Evolutionary conservation across 1,140 invertebrate genomes (phyloP).

Genomic region (Eriocheir sinensis): DNA sequence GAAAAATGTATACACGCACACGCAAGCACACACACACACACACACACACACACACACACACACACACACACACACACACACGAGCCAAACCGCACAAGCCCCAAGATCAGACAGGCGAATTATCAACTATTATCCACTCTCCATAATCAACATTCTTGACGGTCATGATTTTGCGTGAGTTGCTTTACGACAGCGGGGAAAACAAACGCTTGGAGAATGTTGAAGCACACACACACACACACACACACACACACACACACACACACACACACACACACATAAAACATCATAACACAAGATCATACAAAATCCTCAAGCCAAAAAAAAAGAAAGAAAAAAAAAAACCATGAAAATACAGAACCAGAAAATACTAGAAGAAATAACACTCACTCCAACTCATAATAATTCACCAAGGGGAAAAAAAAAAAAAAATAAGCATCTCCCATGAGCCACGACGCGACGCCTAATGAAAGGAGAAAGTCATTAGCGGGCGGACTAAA

Average conservation of each 20-base stretch:
- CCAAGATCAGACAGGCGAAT: too few species aligned
- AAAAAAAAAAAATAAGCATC: background rate
- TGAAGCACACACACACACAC: constrained; percentile 5
- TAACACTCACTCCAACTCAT: too few species aligned
- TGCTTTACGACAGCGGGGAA: too few species aligned
- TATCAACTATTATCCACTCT: too few species aligned
- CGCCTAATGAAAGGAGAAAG: background rate
- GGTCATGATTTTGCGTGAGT: too few species aligned
- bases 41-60: background rate
- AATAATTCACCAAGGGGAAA: background rate
- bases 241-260: constrained; percentile 22
- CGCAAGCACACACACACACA: background rate
- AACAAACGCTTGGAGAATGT: too few species aligned
- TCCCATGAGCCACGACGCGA: background rate
- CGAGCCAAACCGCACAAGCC: too few species aligned
- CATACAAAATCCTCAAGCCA: too few species aligned
- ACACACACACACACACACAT: background rate
- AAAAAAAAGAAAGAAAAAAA: too few species aligned
- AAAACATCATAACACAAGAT: too few species aligned
- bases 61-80: background rate
- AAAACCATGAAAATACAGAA: background rate
- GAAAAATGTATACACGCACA: background rate
- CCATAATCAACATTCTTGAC: too few species aligned
- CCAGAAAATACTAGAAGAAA: background rate
- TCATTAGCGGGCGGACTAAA: background rate